Evolutionary conservation across 2,888 invertebrate genomes (phyloP).

Genomic region (Drosophila helvetica): DNA sequence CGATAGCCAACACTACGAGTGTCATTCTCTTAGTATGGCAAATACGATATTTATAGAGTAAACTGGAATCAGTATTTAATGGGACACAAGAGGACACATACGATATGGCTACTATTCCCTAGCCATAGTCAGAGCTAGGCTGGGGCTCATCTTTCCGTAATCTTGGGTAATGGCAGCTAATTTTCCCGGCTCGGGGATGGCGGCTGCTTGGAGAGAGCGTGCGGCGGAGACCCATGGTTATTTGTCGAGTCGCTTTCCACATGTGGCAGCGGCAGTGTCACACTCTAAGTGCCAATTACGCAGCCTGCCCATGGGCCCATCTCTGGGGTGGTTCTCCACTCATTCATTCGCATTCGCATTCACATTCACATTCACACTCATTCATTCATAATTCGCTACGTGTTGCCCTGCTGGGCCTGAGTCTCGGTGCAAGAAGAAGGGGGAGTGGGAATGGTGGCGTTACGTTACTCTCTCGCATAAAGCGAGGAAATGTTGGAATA

Average conservation of each 20-base stretch:
- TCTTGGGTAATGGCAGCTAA: neutral
- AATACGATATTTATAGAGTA: neutral
- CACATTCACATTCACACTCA: conserved; percentile 38
- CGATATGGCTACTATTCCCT: neutral
- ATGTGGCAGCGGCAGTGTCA: neutral
- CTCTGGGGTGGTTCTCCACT: neutral
- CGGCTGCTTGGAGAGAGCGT: neutral
- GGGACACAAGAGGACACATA: neutral
- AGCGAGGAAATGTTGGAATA: too few relatives aligned
- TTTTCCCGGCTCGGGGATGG: neutral
- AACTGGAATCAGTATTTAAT: neutral
- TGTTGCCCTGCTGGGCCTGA: conserved; percentile 55
- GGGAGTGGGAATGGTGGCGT: neutral
- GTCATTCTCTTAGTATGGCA: neutral
- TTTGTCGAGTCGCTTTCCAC: neutral
- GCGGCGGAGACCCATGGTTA: neutral
- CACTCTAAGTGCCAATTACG: conserved; percentile 1
- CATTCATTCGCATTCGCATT: conserved; percentile 36
- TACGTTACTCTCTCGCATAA: too few relatives aligned
- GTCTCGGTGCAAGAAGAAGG: neutral
- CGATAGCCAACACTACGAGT: neutral
- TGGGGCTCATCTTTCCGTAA: neutral
- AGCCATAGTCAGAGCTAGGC: neutral
- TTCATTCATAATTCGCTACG: conserved; percentile 77
- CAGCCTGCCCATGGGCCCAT: neutral